phyloP scores from a whole-genome alignment of 2,113 vertebrate genomes.

The Colossoma macropomum region DNA sequence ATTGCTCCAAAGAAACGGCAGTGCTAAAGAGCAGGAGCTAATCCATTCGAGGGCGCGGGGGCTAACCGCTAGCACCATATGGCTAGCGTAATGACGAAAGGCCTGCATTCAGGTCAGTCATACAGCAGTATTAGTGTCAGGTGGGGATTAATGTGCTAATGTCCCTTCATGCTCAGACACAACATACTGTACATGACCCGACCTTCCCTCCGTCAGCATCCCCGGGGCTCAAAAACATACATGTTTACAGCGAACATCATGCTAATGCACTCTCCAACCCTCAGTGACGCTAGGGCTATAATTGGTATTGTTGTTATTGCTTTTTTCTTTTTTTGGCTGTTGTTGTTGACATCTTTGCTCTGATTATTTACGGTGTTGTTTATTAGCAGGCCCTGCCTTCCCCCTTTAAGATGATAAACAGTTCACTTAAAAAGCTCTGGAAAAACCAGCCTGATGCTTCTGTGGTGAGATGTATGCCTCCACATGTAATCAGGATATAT shows the following conservation, averaged over 20 bases:
- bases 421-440: slow-evolving; percentile 64
- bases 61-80: slow-evolving; percentile 80
- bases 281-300: not conserved
- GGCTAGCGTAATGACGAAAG: slow-evolving; percentile 75
- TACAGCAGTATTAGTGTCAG: slow-evolving; percentile 86
- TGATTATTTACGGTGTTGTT: slow-evolving; percentile 55
- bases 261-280: not conserved
- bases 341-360: slow-evolving; percentile 34
- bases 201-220: slow-evolving; percentile 52
- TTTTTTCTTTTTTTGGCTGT: slow-evolving; percentile 18
- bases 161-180: slow-evolving; percentile 70
- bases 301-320: slow-evolving; percentile 12
- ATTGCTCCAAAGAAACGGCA: slow-evolving; percentile 79
- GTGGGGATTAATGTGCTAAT: slow-evolving; percentile 81
- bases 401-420: slow-evolving; percentile 72
- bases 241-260: slow-evolving; percentile 15
- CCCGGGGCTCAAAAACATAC: slow-evolving; percentile 24
- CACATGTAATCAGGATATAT: slow-evolving; percentile 70
- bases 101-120: slow-evolving; percentile 80
- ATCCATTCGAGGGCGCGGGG: slow-evolving; percentile 78
- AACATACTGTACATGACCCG: slow-evolving; percentile 60
- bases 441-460: slow-evolving; percentile 10
- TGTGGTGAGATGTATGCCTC: slow-evolving; percentile 57
- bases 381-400: slow-evolving; percentile 63
- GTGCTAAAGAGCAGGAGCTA: slow-evolving; percentile 78